Percentiles rank a stretch among this genome's conserved stretches.
Evolutionary conservation across 2,797 vertebrate species (phyloP).

Genomic region (Enteromius paludinosus): DNA sequence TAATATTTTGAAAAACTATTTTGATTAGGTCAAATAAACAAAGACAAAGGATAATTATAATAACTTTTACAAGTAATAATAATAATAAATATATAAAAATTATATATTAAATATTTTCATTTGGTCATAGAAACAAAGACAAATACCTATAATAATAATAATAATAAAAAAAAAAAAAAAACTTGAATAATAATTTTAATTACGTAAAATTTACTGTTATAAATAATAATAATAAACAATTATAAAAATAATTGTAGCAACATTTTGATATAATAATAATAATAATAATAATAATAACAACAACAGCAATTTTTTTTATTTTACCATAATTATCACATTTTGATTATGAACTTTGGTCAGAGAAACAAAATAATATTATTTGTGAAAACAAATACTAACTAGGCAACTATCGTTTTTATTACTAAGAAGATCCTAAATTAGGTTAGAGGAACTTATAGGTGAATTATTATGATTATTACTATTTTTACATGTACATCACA

Average conservation of each 20-base stretch:
- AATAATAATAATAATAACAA: neutral
- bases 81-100: too few relatives aligned
- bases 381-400: too few relatives aligned
- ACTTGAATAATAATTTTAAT: neutral
- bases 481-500: neutral
- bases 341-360: neutral
- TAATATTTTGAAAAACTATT: neutral
- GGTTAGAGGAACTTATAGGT: neutral
- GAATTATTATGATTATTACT: neutral
- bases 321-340: neutral
- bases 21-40: neutral
- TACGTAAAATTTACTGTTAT: neutral
- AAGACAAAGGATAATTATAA: neutral
- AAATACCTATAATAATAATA: neutral
- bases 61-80: neutral
- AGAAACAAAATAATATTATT: neutral
- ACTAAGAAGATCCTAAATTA: neutral
- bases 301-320: too few relatives aligned
- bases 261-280: neutral
- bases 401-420: too few relatives aligned
- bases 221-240: neutral
- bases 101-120: neutral
- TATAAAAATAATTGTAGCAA: too few relatives aligned
- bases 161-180: too few relatives aligned
- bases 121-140: neutral